A percentile compares a stretch with the other conserved stretches of the same genome.
These are phyloP conservation scores for Selene dorsalis DNA, from an alignment of 2,797 vertebrate species.

Conservation along the genomic window DNA sequence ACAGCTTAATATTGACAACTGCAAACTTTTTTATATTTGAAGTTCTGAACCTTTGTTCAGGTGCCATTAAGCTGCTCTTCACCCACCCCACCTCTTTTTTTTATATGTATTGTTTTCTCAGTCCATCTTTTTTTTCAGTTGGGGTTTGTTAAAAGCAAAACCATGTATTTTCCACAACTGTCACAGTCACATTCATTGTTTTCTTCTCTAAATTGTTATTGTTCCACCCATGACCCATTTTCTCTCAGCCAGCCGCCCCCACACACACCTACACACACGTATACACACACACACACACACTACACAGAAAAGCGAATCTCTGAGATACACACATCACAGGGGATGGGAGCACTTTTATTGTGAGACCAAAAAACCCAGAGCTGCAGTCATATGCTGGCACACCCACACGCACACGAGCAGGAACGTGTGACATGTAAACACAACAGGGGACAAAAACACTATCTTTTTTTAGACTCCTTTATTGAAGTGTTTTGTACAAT, in stretches of 20 bases:
- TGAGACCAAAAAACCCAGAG: conserved; percentile 37
- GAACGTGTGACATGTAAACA: conserved; percentile 47
- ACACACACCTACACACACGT: conserved; percentile 34
- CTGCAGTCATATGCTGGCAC: conserved; percentile 45
- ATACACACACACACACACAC: conserved; percentile 14
- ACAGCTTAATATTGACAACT: not conserved
- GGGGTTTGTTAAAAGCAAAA: conserved; percentile 60
- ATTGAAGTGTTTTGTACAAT: conserved; percentile 49
- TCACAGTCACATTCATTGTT: conserved; percentile 62
- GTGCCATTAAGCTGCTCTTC: conserved; percentile 5
- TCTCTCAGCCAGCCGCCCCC: conserved; percentile 49
- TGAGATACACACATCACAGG: conserved; percentile 56
- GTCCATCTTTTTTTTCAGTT: not conserved
- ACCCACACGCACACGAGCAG: conserved; percentile 29
- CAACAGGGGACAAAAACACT: conserved; percentile 40
- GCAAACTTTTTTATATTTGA: not conserved
- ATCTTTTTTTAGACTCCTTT: conserved; percentile 35
- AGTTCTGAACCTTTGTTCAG: not conserved
- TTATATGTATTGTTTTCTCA: conserved; percentile 13
- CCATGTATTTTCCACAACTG: conserved; percentile 55
- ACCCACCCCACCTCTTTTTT: conserved; percentile 10
- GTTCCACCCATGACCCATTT: conserved; percentile 71
- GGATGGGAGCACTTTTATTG: conserved; percentile 35
- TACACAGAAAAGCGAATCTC: conserved; percentile 33
- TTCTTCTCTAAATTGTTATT: conserved; percentile 67